These are phyloP conservation scores for Margaritifera margaritifera DNA, from an alignment of 2,888 invertebrate genomes.

Conservation along the genomic window DNA sequence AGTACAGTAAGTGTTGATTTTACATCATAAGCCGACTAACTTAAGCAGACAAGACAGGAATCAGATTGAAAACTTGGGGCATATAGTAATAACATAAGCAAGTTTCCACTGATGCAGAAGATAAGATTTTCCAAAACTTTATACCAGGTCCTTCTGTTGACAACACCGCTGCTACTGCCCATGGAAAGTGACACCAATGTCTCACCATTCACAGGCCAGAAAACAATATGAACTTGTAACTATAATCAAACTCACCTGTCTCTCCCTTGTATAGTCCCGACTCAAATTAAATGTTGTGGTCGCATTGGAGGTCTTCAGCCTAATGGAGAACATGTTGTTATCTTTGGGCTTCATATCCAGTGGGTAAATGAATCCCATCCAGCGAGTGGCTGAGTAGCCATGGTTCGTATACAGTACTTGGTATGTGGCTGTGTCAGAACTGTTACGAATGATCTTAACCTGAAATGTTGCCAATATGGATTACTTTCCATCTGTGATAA, in stretches of 20 bases:
- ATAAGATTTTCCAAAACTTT: too few relatives aligned
- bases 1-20: too few relatives aligned
- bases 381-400: constrained; percentile 22
- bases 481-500: background rate
- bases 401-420: constrained; percentile 71
- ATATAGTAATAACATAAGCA: too few relatives aligned
- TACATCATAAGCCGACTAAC: too few relatives aligned
- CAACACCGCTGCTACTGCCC: too few relatives aligned
- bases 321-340: background rate
- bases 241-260: constrained; percentile 30
- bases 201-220: too few relatives aligned
- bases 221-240: too few relatives aligned
- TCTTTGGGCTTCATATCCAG: constrained; percentile 73
- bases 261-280: constrained; percentile 33
- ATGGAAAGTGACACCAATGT: too few relatives aligned
- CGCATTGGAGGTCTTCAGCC: constrained; percentile 33
- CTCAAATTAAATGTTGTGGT: constrained; percentile 51
- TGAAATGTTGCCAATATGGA: constrained; percentile 35
- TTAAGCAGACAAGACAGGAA: too few relatives aligned
- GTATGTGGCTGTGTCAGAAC: constrained; percentile 85
- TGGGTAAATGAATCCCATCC: constrained; percentile 87
- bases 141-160: too few relatives aligned
- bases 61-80: too few relatives aligned
- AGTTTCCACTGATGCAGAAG: too few relatives aligned
- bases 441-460: constrained; percentile 87